Evolutionary conservation across 1,140 invertebrate species (phyloP).

Genomic region (Globodera rostochiensis): DNA sequence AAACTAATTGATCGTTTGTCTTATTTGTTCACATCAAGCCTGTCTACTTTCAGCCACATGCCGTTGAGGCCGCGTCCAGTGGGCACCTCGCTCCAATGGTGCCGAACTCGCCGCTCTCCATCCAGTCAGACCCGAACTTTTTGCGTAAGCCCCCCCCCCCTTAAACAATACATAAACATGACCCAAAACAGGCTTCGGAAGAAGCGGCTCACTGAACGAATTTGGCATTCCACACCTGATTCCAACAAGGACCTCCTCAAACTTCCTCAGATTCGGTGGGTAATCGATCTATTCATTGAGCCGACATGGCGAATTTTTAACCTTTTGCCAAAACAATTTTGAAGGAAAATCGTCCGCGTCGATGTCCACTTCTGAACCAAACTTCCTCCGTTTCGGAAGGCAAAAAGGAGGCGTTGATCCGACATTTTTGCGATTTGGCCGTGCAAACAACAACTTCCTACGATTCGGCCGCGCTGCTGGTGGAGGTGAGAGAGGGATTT

Average conservation of each 20-base stretch:
- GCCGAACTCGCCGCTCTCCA: slow-evolving; percentile 1
- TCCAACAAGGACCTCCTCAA: neutral
- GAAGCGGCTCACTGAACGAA: neutral
- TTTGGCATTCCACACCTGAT: neutral
- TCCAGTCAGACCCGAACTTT: slow-evolving; percentile 27
- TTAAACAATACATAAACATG: neutral
- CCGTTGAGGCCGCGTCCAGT: neutral
- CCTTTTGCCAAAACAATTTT: neutral
- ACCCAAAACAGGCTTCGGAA: neutral
- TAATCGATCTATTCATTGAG: neutral
- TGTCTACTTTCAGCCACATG: neutral
- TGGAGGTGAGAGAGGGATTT: neutral
- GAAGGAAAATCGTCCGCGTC: slow-evolving; percentile 11
- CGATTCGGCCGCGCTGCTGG: slow-evolving; percentile 5
- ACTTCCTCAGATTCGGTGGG: slow-evolving; percentile 25
- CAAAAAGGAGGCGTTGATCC: slow-evolving; percentile 1
- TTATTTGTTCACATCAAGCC: neutral
- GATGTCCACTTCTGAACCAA: slow-evolving; percentile 2
- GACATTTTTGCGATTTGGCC: slow-evolving; percentile 21
- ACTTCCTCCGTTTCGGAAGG: slow-evolving; percentile 24
- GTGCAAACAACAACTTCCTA: slow-evolving; percentile 24
- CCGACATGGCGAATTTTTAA: neutral
- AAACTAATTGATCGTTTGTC: neutral
- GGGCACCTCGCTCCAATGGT: slow-evolving; percentile 1
- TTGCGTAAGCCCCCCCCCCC: neutral